These are phyloP conservation scores for Drosophila nigricruria DNA, from an alignment of 2,888 invertebrate species.

Conservation along the genomic window DNA sequence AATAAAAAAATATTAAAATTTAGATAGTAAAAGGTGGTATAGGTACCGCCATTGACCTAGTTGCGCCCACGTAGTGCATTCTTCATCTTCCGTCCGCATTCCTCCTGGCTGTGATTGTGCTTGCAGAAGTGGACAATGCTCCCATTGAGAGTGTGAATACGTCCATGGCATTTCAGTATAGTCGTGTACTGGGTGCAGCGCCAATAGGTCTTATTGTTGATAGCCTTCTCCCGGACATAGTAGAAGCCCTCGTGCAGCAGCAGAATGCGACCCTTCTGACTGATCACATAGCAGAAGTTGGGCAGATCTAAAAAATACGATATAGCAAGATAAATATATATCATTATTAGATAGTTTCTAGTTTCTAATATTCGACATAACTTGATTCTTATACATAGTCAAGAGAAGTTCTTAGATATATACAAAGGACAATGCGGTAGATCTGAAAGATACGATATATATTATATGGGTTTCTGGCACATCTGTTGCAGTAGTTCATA, in stretches of 20 bases:
- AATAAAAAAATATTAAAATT: neutral
- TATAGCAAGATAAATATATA: neutral
- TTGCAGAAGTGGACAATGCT: slow-evolving; percentile 75
- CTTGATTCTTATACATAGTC: neutral
- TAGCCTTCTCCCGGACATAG: slow-evolving; percentile 83
- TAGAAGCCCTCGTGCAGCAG: slow-evolving; percentile 79
- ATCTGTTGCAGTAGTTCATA: neutral
- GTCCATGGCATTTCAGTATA: slow-evolving; percentile 80
- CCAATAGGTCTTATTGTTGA: slow-evolving; percentile 84
- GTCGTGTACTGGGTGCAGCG: slow-evolving; percentile 85
- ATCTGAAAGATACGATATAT: neutral
- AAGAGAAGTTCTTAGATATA: neutral
- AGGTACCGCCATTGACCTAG: neutral
- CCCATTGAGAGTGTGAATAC: slow-evolving; percentile 81
- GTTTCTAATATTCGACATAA: neutral
- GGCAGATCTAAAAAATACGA: slow-evolving; percentile 12
- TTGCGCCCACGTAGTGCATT: neutral
- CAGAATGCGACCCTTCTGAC: slow-evolving; percentile 84
- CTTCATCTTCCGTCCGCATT: slow-evolving; percentile 37
- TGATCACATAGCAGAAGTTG: slow-evolving; percentile 65
- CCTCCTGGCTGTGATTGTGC: slow-evolving; percentile 79
- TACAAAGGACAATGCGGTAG: neutral
- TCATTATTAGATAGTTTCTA: neutral
- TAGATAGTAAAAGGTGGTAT: neutral
- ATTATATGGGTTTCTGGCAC: neutral